phyloP scores from a whole-genome alignment of 1,140 invertebrate species.

The Pseudachorutes palmiensis region DNA sequence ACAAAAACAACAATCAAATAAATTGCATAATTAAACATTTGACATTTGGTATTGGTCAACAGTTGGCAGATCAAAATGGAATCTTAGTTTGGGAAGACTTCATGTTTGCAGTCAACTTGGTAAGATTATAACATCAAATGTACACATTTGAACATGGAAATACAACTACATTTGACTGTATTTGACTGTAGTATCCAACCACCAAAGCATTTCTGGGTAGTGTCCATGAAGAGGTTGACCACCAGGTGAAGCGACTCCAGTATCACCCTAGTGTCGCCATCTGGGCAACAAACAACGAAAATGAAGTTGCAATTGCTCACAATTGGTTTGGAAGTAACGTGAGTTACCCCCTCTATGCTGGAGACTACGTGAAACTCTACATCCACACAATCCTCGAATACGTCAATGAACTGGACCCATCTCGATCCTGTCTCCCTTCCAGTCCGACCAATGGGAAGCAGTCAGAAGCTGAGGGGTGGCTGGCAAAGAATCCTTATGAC shows the following conservation, averaged over 20 bases:
- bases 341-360: slow-evolving; percentile 52
- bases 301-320: slow-evolving; percentile 76
- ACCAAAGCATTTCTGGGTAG: slow-evolving; percentile 38
- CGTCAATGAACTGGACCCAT: slow-evolving; percentile 54
- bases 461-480: slow-evolving; percentile 64
- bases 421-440: slow-evolving; percentile 65
- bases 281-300: slow-evolving; percentile 96
- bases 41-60: too few relatives aligned
- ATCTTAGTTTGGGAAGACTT: slow-evolving; percentile 89
- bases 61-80: slow-evolving; percentile 63
- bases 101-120: slow-evolving; percentile 68
- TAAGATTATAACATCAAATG: background rate
- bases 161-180: background rate
- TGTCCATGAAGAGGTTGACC: slow-evolving; percentile 67
- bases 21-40: too few relatives aligned
- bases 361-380: slow-evolving; percentile 82
- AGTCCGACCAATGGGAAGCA: slow-evolving; percentile 85
- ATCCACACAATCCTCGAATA: slow-evolving; percentile 63
- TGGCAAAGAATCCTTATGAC: slow-evolving; percentile 67
- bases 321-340: slow-evolving; percentile 61
- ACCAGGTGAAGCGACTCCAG: slow-evolving; percentile 76
- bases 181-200: background rate
- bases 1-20: slow-evolving; percentile 21
- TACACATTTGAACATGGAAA: background rate
- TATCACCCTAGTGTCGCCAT: slow-evolving; percentile 81